Evolutionary conservation across 2,113 vertebrate genomes (phyloP), one percentile per base, ranked within the genome.

Genomic region (Hydrolagus affinis): DNA sequence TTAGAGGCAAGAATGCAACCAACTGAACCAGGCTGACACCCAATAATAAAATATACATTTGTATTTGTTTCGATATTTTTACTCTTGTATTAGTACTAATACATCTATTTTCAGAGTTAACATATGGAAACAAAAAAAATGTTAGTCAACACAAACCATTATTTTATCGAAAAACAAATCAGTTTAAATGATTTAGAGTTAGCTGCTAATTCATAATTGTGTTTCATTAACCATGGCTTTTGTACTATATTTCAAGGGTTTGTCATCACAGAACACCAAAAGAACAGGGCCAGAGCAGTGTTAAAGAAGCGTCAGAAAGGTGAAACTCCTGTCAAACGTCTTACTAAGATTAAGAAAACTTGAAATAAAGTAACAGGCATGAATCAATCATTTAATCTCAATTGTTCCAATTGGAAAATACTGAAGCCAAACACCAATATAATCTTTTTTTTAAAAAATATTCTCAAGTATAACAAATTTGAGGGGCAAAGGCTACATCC

Each of bases 181-280:
- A 7, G 64, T 14, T 80, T 83, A 59, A 62, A 80, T 44, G 44
- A 80, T 17, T 8, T 66, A 11, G 10, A 30, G 64, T 62, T 59
- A 30, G 32, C 8, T 32, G 15, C 17, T 83, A 44, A 44, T 44
- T 44, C 6, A 44, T 6, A 44, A 44, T 30, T 68, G 25, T 30
- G 11, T 4, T 83, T 25, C 11, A 10, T 15, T 83, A 66, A 83
- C 32, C 64, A 66, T 66, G 28, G 19, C 30, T 15, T 66, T 66
- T 83, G 6, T 83, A 6, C 8, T 66, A 83, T 25, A 66, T 83
- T 80, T 66, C 64, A 83, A 83, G 78, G 60, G 8, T 83, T 83
- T 83, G 62, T 68, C 62, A 66, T 83, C 78, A 83, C 78, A 1
- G 78, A 83, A 66, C 15, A 8, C 15, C 78, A 83, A 66, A 83